Percentiles rank a stretch among this genome's conserved stretches.
Evolutionary conservation across 1,140 invertebrate genomes (phyloP).

Genomic region (Cyclargus thomasi): DNA sequence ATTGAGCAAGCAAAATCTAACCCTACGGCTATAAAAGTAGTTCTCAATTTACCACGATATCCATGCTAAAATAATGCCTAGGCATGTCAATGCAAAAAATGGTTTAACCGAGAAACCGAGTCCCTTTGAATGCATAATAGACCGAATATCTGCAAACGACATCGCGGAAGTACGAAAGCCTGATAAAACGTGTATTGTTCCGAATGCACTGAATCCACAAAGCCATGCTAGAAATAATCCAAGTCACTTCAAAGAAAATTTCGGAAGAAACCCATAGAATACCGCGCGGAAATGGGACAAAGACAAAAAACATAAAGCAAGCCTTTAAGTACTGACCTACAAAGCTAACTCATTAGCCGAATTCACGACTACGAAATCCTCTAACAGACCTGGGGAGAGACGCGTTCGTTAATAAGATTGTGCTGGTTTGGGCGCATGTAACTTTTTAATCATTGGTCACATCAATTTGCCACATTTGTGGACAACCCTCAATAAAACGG

Average conservation of each 20-base stretch:
- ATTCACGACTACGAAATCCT: constrained; percentile 63
- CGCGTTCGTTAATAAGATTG: constrained; percentile 30
- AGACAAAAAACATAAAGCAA: constrained; percentile 36
- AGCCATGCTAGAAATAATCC: constrained; percentile 1
- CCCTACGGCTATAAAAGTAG: no score
- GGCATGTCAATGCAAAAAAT: no score
- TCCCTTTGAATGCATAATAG: neutral
- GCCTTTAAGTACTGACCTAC: constrained; percentile 67
- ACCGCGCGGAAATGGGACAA: constrained; percentile 16
- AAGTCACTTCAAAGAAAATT: constrained; percentile 12
- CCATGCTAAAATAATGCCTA: no score
- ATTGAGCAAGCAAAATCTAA: no score
- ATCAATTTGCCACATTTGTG: no score
- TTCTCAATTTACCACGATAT: no score
- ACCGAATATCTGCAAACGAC: neutral
- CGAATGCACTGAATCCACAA: neutral
- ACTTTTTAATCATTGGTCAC: no score
- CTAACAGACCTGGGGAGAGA: constrained; percentile 67
- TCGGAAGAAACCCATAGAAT: constrained; percentile 23
- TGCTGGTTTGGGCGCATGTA: constrained; percentile 6
- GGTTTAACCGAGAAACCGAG: no score
- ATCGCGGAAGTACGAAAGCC: neutral
- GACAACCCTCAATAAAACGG: no score
- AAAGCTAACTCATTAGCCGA: constrained; percentile 62
- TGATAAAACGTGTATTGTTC: neutral